Evolutionary conservation across 2,888 invertebrate genomes (phyloP).

Genomic region (Pollenia angustigena): DNA sequence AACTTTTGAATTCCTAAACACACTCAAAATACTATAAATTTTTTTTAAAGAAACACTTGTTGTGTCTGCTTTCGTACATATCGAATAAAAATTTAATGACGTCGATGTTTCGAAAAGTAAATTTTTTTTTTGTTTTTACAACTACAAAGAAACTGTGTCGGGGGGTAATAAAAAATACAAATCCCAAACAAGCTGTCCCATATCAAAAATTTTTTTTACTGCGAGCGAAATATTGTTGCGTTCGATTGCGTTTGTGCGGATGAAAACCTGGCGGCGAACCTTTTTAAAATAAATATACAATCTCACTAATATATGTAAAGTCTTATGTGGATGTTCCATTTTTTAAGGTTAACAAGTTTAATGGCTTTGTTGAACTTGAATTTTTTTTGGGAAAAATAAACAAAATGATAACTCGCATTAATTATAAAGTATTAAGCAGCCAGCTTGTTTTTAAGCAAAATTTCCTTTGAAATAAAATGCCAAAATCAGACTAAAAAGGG

Average conservation of each 20-base stretch:
- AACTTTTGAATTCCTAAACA: background rate
- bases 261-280: slow-evolving; percentile 56
- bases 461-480: slow-evolving; percentile 28
- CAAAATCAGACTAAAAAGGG: slow-evolving; percentile 44
- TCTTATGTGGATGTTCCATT: slow-evolving; percentile 20
- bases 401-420: slow-evolving; percentile 55
- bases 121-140: background rate
- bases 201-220: slow-evolving; percentile 9
- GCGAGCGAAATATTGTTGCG: slow-evolving; percentile 26
- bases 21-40: background rate
- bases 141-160: slow-evolving; percentile 56
- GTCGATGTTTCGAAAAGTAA: background rate
- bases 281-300: slow-evolving; percentile 21
- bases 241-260: background rate
- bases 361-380: slow-evolving; percentile 73
- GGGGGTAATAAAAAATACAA: slow-evolving; percentile 36
- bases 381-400: slow-evolving; percentile 39
- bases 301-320: background rate
- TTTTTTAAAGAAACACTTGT: slow-evolving; percentile 25
- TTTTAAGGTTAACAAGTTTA: slow-evolving; percentile 72
- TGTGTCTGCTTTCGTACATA: background rate
- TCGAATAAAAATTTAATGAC: slow-evolving; percentile 39
- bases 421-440: slow-evolving; percentile 29
- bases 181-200: background rate
- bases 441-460: slow-evolving; percentile 11